Evolutionary conservation across 2,797 vertebrate genomes (phyloP), one percentile per base, ranked within the genome.

Genomic region (Phoxinus dragarum): DNA sequence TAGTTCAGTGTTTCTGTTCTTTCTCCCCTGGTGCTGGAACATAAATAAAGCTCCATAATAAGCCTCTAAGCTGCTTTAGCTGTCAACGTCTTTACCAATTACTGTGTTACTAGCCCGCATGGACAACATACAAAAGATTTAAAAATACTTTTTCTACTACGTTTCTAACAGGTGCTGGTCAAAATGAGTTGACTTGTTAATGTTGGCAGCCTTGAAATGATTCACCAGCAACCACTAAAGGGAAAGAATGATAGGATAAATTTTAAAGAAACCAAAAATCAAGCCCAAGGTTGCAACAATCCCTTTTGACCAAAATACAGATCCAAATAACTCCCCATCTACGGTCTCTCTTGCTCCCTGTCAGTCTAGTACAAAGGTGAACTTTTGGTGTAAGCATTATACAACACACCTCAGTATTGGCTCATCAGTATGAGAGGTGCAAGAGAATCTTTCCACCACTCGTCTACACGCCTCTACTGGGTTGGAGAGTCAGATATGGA

Each of bases 61-160:
- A 93, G 93, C 94, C 94, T 91, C 92, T 90, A 91, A 94, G 94
- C 94, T 94, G 94, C 94, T 95, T 95, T 94, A 95, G 94, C 95
- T 96, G 95, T 96, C 95, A 95, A 91, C 93, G 92, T 95, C 95
- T 95, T 94, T 94, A 95, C 93, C 95, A 95, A 95, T 96, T 95
- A 95, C 94, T 92, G 80, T 68, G 94, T 95, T 92, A 94, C 90
- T 74, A 93, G 74, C 84, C 90, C 31, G 91, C 83, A 85, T 90
- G 90, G 87, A 92, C 91, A 94, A 93, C 89, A 90, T 88, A 92
- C 89, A 89, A 88, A 93, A 91, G 93, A 68, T 69, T 52, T 7
- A 64, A 54, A 69, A 64, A 80, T 0, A 21, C 14, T 31, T 27
- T 71, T 71, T 59, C 72, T 66, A 31, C 56, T n/a, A 84, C 59